Percentiles rank a stretch among this genome's conserved stretches.
Conservation (phyloP, 2,113 vertebrate species). For the Pogonocichla stellata region DNA sequence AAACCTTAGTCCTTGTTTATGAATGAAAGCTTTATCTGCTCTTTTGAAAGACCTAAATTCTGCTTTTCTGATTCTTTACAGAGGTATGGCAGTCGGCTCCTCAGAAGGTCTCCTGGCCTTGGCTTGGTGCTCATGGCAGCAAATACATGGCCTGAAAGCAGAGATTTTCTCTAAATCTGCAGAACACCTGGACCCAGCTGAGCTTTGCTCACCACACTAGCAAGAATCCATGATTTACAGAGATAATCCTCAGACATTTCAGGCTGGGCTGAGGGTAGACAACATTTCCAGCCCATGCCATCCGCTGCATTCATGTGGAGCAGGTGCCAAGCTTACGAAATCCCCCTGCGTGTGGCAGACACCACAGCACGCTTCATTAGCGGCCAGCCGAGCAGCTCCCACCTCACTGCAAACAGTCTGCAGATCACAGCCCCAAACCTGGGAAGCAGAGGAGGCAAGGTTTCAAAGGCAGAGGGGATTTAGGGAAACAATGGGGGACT, state of each 20-base stretch:
- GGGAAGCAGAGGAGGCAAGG: neutral
- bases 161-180: conserved; percentile 2
- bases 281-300: conserved; percentile 61
- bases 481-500: conserved; percentile 28
- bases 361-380: conserved; percentile 50
- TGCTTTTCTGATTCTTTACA: neutral
- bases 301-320: conserved; percentile 63
- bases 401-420: conserved; percentile 59
- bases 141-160: neutral
- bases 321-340: conserved; percentile 53
- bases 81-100: accelerated
- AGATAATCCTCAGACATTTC: conserved; percentile 61
- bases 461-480: conserved; percentile 57
- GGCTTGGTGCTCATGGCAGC: neutral
- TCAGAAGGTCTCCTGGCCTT: neutral
- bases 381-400: conserved; percentile 42
- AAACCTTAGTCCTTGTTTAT: neutral
- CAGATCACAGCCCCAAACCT: conserved; percentile 21
- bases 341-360: conserved; percentile 39
- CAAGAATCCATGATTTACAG: neutral
- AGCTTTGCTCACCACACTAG: neutral
- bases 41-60: neutral
- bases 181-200: conserved; percentile 14
- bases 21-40: neutral
- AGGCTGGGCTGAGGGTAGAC: conserved; percentile 35